Evolutionary conservation across 2,888 invertebrate species (phyloP), one percentile per base, ranked within the genome.

Genomic region (Ennomos quercinarius): DNA sequence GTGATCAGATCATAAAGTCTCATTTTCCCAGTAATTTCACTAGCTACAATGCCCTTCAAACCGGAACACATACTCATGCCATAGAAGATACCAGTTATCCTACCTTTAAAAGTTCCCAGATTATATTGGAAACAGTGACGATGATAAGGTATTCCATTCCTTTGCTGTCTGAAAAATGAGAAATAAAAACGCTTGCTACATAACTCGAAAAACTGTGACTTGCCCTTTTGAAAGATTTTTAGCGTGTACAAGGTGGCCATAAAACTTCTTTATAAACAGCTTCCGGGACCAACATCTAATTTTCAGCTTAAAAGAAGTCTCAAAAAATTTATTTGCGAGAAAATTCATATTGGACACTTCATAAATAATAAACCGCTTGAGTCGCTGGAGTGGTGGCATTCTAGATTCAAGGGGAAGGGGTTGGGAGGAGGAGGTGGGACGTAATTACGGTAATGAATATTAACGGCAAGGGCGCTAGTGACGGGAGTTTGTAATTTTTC

Each of bases 371-470:
- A 71, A 70, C 61, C 69, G 71, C 71, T 74, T 73, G 71, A 73
- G 65, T 67, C 58, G 45, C 61, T 60, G 66, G 66, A 76, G 76
- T 69, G 68, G 62, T 62, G 71, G 70, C 73, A 71, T 70, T 72
- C 67, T 59, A 68, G 66, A 53, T 63, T 60, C 39, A 35, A 35
- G 0, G 63, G 66, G 64, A 41, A 39, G 42, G 27, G 36, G 10
- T 37, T 49, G 36, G 50, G 42, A 40, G 46, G 55, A 9, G 36
- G 17, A 34, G 17, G 39, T 54, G 38, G 66, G 47, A 63, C 60
- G 71, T 81, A 75, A 83, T 83, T 76, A 78, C 73, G 72, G 74
- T 79, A 83, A 81, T 83, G 81, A 83, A 82, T 83, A 81, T 80
- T 81, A 80, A 83, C 77, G 71, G 63, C 59, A 64, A 52, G 64